Evolutionary conservation across 2,113 vertebrate genomes (phyloP), one percentile per base, ranked within the genome.

Genomic region (Setophaga petechia): DNA sequence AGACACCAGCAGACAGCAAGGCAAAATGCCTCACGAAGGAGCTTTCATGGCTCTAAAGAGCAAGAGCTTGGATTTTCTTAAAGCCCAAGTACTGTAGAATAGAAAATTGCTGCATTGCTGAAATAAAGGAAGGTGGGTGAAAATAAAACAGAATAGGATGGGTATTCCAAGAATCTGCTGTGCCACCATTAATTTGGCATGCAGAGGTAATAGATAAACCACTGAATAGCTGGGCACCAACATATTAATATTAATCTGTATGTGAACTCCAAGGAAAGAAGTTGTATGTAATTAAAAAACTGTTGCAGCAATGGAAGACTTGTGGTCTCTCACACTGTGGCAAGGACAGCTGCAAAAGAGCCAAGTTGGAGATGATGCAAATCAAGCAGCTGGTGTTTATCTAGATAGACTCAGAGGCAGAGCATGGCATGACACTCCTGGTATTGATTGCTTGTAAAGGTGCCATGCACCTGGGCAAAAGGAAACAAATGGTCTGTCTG

Each of bases 221-320:
- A 39, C n/a, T 76, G 65, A 89, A 92, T 19, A 91, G 25, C 44
- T 80, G 12, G 51, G 33, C 0, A 15, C 30, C 82, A 87, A 49
- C 39, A 76, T 77, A 75, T 87, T 68, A 86, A 47, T 85, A 83
- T 90, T 87, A 65, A 46, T 82, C 46, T 82, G 13, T n/a, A 69
- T n/a, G 51, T 68, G 84, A 95, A 72, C 39, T 54, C 67, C 65
- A 54, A 90, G 75, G 43, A 90, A 96, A 91, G 81, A 73, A 14
- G 10, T 35, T 72, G 46, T 20, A 20, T 17, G 12, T 63, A 66
- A 57, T 73, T 65, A 4, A 63, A 84, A 92, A 69, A 5, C 23
- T 51, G 30, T 43, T 84, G 30, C 20, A 31, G 67, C 52, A 72
- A 25, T 3, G 3, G 55, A 61, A 81, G 39, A 47, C 31, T 66